Conservation (phyloP, 2,113 vertebrate genomes). For the Otolemur garnettii region DNA sequence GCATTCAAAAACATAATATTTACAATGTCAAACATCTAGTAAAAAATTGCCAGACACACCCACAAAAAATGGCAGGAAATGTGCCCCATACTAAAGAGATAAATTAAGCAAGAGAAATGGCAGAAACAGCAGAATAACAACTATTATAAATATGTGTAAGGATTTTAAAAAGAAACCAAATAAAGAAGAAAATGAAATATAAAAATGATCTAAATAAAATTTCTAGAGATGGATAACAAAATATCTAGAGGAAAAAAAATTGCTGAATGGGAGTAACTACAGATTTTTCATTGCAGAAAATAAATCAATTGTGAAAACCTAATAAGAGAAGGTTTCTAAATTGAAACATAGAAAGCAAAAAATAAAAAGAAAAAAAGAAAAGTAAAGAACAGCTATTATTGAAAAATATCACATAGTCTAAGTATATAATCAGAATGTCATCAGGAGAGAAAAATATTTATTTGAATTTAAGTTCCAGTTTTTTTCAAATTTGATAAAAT, state of each 20-base stretch:
- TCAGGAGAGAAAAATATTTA: neutral
- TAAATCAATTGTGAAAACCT: neutral
- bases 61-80: neutral
- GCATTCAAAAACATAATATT: neutral
- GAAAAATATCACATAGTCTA: neutral
- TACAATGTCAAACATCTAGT: neutral
- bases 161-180: neutral
- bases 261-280: neutral
- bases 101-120: neutral
- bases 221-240: neutral
- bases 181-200: neutral
- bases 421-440: neutral
- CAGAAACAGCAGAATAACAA: neutral
- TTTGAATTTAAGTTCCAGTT: neutral
- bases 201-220: neutral
- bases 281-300: neutral
- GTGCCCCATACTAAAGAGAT: neutral
- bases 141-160: neutral
- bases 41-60: neutral
- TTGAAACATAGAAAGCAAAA: neutral
- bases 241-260: neutral
- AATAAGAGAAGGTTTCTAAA: neutral
- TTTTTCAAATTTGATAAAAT: neutral
- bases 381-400: neutral
- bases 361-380: too few relatives aligned